Percentiles rank a stretch among this genome's conserved stretches.
Conservation (phyloP, 2,113 vertebrate species). For the Catharus bicknelli region DNA sequence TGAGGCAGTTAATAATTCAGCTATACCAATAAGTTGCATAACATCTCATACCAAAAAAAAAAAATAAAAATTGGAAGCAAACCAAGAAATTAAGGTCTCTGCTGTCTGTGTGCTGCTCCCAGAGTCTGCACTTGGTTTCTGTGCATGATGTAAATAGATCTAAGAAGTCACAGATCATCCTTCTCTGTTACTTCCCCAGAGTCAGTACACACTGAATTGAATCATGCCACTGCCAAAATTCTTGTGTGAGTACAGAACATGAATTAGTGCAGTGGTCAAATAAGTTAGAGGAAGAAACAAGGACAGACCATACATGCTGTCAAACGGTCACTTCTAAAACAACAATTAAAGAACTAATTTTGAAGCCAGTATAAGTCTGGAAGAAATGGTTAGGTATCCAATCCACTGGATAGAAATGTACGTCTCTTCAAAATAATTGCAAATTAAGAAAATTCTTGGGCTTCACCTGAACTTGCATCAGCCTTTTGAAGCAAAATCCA, state of each 20-base stretch:
- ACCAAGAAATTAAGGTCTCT: background rate
- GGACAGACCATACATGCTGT: background rate
- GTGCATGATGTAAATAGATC: background rate
- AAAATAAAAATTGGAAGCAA: background rate
- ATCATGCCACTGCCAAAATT: background rate
- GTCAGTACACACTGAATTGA: background rate
- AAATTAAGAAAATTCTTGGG: background rate
- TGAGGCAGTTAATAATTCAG: background rate
- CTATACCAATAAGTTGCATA: background rate
- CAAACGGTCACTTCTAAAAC: background rate
- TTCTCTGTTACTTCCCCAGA: background rate
- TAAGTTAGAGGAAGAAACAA: background rate
- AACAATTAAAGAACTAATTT: background rate
- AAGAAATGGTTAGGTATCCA: background rate
- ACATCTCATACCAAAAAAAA: background rate
- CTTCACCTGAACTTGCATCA: background rate
- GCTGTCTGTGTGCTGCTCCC: rapidly evolving
- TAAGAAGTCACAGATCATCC: background rate
- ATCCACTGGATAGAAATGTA: rapidly evolving
- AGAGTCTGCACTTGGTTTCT: background rate
- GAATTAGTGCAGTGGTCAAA: background rate
- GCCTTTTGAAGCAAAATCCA: background rate
- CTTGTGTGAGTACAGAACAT: background rate
- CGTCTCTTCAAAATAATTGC: background rate
- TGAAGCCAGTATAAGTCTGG: background rate